Percentiles rank a stretch among this genome's conserved stretches.
phyloP scores from a whole-genome alignment of 35 echinoderm and acorn worm genomes.

The Heliocidaris erythrogramma region DNA sequence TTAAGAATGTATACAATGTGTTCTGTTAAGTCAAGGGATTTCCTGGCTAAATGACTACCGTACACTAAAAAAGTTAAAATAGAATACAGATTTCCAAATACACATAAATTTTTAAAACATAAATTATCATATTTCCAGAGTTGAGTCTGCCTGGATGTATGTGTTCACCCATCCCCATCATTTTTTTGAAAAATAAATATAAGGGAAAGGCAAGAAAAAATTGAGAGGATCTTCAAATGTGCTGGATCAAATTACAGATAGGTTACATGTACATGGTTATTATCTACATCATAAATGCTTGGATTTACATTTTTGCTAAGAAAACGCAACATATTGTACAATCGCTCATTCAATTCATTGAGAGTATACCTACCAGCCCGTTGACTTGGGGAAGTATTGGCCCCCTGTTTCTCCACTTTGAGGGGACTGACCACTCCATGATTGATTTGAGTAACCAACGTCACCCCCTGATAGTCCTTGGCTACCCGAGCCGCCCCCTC shows the following conservation, averaged over 20 bases:
- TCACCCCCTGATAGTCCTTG: not conserved
- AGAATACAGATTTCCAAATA: too few relatives aligned
- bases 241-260: not conserved
- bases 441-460: conserved; percentile 26
- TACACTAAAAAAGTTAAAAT: too few relatives aligned
- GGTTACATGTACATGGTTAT: not conserved
- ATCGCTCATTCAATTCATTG: not conserved
- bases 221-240: not conserved
- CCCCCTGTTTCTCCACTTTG: conserved; percentile 22
- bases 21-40: too few relatives aligned
- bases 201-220: not conserved
- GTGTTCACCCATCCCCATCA: too few relatives aligned
- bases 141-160: too few relatives aligned
- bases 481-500: not conserved
- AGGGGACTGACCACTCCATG: conserved; percentile 26
- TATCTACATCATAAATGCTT: not conserved
- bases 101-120: too few relatives aligned
- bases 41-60: too few relatives aligned
- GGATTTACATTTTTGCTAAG: not conserved
- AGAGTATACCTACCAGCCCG: conserved; percentile 17
- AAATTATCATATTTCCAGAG: too few relatives aligned
- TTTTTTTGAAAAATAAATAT: not conserved
- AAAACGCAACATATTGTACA: not conserved
- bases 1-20: too few relatives aligned
- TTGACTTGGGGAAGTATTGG: not conserved